Percentiles rank a stretch among this genome's conserved stretches.
phyloP scores from a whole-genome alignment of 2,113 vertebrate genomes.

The Larimichthys crocea region DNA sequence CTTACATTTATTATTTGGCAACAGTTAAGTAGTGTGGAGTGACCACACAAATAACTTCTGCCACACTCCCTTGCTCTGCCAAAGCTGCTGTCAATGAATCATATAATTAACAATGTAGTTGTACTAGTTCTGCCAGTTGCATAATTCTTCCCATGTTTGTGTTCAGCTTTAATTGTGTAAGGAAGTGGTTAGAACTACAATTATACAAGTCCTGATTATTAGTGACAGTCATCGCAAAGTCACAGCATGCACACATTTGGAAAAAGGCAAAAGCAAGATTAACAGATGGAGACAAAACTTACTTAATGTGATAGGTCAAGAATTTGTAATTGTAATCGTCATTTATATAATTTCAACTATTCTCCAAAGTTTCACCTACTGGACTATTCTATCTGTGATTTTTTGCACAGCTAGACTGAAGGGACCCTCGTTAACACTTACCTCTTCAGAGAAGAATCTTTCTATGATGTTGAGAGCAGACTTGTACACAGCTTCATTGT shows the following conservation, averaged over 20 bases:
- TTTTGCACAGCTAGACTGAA: not conserved
- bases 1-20: conserved; percentile 1
- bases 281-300: not conserved
- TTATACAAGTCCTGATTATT: not conserved
- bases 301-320: not conserved
- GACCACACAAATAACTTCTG: not conserved
- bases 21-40: not conserved
- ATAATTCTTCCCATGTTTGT: not conserved
- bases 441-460: conserved; percentile 91
- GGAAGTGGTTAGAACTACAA: not conserved
- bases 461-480: conserved; percentile 89
- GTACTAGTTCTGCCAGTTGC: not conserved
- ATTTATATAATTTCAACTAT: not conserved
- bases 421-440: conserved; percentile 65
- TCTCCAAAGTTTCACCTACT: not conserved
- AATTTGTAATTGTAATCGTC: not conserved
- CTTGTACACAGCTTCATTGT: conserved; percentile 91
- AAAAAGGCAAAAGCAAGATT: not conserved
- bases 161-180: not conserved
- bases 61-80: not conserved
- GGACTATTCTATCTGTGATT: not conserved
- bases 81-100: not conserved
- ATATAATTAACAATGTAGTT: not conserved
- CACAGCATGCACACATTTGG: not conserved
- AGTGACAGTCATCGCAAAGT: no score